Evolutionary conservation across 2,888 invertebrate species (phyloP), one percentile per base, ranked within the genome.

Genomic region (Nephrocerus scutellatus): DNA sequence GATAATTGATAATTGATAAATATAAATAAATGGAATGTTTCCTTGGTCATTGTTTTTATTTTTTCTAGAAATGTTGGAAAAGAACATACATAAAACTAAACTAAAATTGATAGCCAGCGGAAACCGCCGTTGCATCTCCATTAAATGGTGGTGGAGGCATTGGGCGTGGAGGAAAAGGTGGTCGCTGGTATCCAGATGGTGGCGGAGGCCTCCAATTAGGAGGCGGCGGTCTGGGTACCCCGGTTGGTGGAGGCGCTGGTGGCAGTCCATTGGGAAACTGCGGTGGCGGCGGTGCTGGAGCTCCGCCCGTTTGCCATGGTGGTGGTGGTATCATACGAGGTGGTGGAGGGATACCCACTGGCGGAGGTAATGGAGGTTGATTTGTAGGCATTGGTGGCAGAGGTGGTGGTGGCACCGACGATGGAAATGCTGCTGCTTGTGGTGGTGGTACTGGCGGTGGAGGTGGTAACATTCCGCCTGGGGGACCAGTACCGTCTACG

Each of bases 201-300:
- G 80, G 80, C 1, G 81, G 80, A 22, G 78, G 77, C 40, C 82
- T 70, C 79, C 81, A 80, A 15, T 75, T 76, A 0, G 79, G 79
- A 4, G 80, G 80, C 6, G 79, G 82, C 8, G 74, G 73, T 6
- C 76, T 60, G 15, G 66, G 63, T 1, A 74, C 73, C 6, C 62
- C 64, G 22, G 71, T n/a, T n/a, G n/a, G 26, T 63, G 71, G 54
- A 40, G 74, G 73, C 7, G 75, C 73, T 7, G 74, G 75, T 0
- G 93, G 93, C 90, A 72, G 52, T 86, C 95, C 68, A 85, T 72
- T 68, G 84, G 93, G 72, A 80, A 20, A 74, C 65, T 24, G 71
- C 21, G 69, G 70, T 25, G 72, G 69, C 66, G 70, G 83, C 24
- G 83, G 84, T 44, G 51, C 58, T 47, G 51, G 56, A 29, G 46